Percentiles rank a stretch among this genome's conserved stretches.
These are phyloP conservation scores for Mythimna vitellina DNA, from an alignment of 2,888 invertebrate species.

Conservation along the genomic window DNA sequence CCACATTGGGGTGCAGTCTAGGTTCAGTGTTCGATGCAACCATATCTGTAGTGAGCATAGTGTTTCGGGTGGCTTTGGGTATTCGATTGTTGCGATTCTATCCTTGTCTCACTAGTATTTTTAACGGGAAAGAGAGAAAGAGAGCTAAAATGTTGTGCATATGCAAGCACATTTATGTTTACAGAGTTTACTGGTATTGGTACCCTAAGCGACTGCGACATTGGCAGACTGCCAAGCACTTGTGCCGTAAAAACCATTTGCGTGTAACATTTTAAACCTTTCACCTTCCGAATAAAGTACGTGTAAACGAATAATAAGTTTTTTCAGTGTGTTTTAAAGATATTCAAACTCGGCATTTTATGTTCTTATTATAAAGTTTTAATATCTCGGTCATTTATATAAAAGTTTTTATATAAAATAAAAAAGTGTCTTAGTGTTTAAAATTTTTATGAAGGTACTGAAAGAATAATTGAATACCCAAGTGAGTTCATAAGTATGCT, in stretches of 20 bases:
- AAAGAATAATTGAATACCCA: background rate
- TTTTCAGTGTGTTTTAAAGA: too few relatives aligned
- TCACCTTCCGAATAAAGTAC: background rate
- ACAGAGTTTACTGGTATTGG: background rate
- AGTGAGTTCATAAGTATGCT: background rate
- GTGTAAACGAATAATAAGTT: too few relatives aligned
- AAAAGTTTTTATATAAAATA: background rate
- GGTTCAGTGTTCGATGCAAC: constrained; percentile 2
- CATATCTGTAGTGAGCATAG: background rate
- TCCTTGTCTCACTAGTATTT: constrained; percentile 11
- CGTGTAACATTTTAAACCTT: background rate
- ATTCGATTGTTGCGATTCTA: background rate
- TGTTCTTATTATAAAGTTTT: too few relatives aligned
- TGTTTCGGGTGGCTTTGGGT: background rate
- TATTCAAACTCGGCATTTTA: background rate
- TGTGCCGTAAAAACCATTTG: background rate
- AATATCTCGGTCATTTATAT: too few relatives aligned
- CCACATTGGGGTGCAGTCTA: constrained; percentile 1
- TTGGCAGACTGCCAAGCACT: constrained; percentile 16
- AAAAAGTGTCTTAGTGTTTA: background rate
- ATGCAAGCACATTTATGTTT: background rate
- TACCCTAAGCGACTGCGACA: background rate
- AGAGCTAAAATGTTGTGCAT: constrained; percentile 4
- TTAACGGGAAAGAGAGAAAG: background rate
- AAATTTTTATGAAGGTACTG: background rate